A percentile compares a stretch with the other conserved stretches of the same genome.
Evolutionary conservation across 2,888 invertebrate genomes (phyloP).

Genomic region (Carterocephalus palaemon): DNA sequence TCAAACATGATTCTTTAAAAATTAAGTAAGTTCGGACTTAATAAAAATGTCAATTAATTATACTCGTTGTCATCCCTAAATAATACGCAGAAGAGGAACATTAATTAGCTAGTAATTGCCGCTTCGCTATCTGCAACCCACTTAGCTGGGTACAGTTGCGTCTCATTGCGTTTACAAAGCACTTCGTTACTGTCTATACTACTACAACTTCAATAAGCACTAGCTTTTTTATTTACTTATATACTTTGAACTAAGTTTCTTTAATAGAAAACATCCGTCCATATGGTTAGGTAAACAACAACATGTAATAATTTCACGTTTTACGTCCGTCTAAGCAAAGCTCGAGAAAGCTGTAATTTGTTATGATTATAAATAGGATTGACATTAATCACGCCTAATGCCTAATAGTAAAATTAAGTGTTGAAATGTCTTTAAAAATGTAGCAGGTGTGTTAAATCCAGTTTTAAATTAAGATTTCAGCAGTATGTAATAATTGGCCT

Average conservation of each 20-base stretch:
- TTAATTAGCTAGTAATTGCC: constrained; percentile 63
- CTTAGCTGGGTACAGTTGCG: constrained; percentile 40
- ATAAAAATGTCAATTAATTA: constrained; percentile 13
- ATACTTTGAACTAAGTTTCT: neutral
- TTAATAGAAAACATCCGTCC: neutral
- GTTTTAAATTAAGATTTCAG: too few species aligned
- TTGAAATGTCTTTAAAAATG: too few species aligned
- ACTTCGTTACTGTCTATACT: neutral
- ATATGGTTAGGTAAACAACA: neutral
- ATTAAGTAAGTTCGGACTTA: too few species aligned
- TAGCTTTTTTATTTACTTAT: neutral
- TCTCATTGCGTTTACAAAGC: constrained; percentile 1
- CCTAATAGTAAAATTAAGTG: too few species aligned
- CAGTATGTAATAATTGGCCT: too few species aligned
- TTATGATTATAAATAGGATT: too few species aligned
- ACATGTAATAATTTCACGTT: too few species aligned
- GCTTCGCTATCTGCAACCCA: constrained; percentile 61
- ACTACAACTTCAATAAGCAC: neutral
- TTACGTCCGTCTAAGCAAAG: too few species aligned
- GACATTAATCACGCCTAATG: too few species aligned
- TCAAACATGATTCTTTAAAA: too few species aligned
- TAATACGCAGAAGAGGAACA: constrained; percentile 39
- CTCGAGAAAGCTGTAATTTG: too few species aligned
- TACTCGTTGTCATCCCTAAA: constrained; percentile 42
- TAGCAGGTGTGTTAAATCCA: too few species aligned